These are phyloP conservation scores for Pasiphila rectangulata DNA, from an alignment of 2,888 invertebrate species.

Conservation along the genomic window DNA sequence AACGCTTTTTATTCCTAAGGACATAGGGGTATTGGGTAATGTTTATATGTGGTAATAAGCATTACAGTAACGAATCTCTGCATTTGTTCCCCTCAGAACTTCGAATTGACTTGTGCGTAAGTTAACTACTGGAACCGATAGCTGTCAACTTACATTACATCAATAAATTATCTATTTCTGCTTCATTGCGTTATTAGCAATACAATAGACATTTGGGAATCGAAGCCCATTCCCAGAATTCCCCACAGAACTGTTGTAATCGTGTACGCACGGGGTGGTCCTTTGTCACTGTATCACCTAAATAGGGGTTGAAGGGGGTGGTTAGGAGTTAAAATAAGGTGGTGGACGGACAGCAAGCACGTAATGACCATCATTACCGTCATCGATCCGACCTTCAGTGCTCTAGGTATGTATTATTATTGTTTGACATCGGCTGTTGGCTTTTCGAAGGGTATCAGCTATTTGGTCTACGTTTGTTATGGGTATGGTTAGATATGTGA, in stretches of 20 bases:
- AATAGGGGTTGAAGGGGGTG: conserved; percentile 8
- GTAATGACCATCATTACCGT: conserved; percentile 44
- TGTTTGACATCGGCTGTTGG: conserved; percentile 5
- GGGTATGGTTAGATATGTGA: neutral
- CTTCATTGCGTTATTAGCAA: too few relatives aligned
- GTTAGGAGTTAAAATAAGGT: conserved; percentile 2
- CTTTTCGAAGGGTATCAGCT: neutral
- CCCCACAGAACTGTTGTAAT: too few relatives aligned
- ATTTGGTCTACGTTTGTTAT: neutral
- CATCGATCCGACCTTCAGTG: conserved; percentile 44
- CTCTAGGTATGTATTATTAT: neutral
- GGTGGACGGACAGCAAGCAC: too few relatives aligned
- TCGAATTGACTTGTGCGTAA: neutral
- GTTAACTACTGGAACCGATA: neutral
- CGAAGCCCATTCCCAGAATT: neutral
- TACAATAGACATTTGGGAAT: neutral
- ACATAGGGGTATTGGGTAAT: conserved; percentile 20
- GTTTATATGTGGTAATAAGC: neutral
- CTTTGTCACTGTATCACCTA: conserved; percentile 13
- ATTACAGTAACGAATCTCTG: neutral
- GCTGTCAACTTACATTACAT: too few relatives aligned
- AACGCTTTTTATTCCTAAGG: conserved; percentile 16
- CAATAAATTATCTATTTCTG: neutral
- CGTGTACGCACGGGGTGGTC: conserved; percentile 11
- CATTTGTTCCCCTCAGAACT: too few relatives aligned